Evolutionary conservation across 2,797 vertebrate species (phyloP).

Genomic region (Dallia pectoralis): DNA sequence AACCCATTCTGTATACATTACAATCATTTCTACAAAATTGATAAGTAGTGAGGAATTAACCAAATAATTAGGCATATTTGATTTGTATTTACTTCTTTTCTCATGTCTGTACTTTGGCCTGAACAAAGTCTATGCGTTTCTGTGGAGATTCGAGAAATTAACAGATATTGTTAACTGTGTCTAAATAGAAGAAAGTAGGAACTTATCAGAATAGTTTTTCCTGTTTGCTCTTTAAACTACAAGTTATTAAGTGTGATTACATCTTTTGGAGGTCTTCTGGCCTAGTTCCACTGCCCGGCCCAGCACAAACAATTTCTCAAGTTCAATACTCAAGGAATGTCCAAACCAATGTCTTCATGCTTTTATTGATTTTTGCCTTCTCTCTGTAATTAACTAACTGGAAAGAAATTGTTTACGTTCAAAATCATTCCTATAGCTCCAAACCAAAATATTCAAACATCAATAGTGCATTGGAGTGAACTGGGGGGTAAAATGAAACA

Average conservation of each 20-base stretch:
- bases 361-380: neutral
- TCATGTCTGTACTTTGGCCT: neutral
- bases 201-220: neutral
- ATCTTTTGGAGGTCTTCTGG: neutral
- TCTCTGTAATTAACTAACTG: neutral
- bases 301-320: neutral
- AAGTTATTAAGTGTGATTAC: neutral
- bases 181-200: neutral
- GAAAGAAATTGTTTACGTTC: neutral
- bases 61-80: neutral
- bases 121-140: neutral
- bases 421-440: neutral
- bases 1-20: neutral
- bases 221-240: neutral
- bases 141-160: neutral
- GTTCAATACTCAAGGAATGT: constrained; percentile 3
- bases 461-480: neutral
- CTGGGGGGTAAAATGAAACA: neutral
- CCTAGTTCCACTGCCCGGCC: neutral
- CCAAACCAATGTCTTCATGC: neutral
- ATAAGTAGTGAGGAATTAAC: neutral
- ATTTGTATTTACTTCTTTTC: neutral
- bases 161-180: neutral
- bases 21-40: neutral
- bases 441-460: neutral